These are phyloP conservation scores for Drosophila fulvimacula DNA, from an alignment of 2,888 invertebrate species.

Conservation along the genomic window DNA sequence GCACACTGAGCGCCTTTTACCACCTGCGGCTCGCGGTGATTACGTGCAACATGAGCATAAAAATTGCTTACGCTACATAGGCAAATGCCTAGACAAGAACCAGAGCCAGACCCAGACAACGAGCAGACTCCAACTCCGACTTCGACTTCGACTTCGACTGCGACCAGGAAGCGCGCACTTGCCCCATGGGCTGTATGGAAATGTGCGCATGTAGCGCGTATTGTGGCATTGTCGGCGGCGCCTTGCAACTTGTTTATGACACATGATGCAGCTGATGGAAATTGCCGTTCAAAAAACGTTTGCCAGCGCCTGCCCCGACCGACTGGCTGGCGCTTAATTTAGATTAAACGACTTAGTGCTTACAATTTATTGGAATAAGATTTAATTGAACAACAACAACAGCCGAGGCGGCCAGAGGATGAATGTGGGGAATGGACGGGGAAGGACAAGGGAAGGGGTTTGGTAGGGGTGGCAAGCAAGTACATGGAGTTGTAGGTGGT, in stretches of 20 bases:
- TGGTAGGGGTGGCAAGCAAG: slow-evolving; percentile 43
- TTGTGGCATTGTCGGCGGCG: slow-evolving; percentile 78
- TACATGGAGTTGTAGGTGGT: slow-evolving; percentile 58
- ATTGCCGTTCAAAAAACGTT: slow-evolving; percentile 68
- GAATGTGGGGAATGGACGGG: not conserved
- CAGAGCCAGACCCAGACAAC: slow-evolving; percentile 20
- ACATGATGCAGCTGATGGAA: slow-evolving; percentile 82
- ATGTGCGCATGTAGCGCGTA: slow-evolving; percentile 50
- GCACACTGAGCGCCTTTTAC: slow-evolving; percentile 64
- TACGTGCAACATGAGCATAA: slow-evolving; percentile 80
- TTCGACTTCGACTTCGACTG: not conserved
- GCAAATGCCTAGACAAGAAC: slow-evolving; percentile 47
- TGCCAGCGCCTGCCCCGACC: slow-evolving; percentile 19
- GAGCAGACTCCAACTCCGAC: slow-evolving; percentile 6
- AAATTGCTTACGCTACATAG: slow-evolving; percentile 73
- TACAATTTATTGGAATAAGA: slow-evolving; percentile 81
- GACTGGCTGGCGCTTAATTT: slow-evolving; percentile 71
- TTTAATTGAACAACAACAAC: slow-evolving; percentile 77
- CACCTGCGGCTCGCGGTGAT: slow-evolving; percentile 84
- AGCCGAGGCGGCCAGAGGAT: not conserved
- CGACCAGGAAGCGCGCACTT: slow-evolving; percentile 73
- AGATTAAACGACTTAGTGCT: slow-evolving; percentile 81
- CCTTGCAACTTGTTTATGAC: slow-evolving; percentile 83
- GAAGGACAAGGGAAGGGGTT: not conserved
- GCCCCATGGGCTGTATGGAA: slow-evolving; percentile 65